Evolutionary conservation across 1,140 invertebrate genomes (phyloP).

Genomic region (Hermetia illucens): DNA sequence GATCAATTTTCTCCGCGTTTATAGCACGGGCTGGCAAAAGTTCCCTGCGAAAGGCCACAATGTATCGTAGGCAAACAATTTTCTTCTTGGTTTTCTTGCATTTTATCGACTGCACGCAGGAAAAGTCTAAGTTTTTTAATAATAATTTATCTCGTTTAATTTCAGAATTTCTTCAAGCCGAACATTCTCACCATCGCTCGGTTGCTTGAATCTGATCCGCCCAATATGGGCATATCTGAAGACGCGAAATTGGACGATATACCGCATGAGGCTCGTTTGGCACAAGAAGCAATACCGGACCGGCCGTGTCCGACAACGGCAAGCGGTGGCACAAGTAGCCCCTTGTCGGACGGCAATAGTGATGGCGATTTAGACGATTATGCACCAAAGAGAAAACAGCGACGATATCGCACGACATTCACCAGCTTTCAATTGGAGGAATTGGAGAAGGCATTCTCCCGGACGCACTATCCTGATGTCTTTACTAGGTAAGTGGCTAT

Average conservation of each 20-base stretch:
- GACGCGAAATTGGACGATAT: constrained; percentile 37
- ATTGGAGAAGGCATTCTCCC: constrained; percentile 91
- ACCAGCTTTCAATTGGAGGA: constrained; percentile 93
- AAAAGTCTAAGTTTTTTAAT: no score
- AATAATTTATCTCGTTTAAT: no score
- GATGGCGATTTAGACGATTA: constrained; percentile 68
- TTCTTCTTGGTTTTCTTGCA: no score
- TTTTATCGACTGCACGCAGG: no score
- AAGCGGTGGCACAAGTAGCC: constrained; percentile 34
- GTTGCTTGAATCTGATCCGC: no score
- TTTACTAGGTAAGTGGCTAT: constrained; percentile 83
- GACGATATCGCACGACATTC: constrained; percentile 85
- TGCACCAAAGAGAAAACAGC: constrained; percentile 77
- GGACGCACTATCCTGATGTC: constrained; percentile 96
- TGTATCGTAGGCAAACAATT: no score
- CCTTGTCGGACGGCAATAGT: constrained; percentile 50
- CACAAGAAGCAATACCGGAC: constrained; percentile 20
- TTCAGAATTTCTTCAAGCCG: no score
- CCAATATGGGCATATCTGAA: constrained; percentile 45
- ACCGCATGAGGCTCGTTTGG: constrained; percentile 35
- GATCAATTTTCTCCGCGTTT: no score
- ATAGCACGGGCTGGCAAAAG: no score
- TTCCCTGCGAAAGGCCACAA: no score
- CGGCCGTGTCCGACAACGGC: constrained; percentile 14
- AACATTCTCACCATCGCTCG: no score